Evolutionary conservation across 2,888 invertebrate genomes (phyloP), one percentile per base, ranked within the genome.

Genomic region (Pseudeuparius sepicola): DNA sequence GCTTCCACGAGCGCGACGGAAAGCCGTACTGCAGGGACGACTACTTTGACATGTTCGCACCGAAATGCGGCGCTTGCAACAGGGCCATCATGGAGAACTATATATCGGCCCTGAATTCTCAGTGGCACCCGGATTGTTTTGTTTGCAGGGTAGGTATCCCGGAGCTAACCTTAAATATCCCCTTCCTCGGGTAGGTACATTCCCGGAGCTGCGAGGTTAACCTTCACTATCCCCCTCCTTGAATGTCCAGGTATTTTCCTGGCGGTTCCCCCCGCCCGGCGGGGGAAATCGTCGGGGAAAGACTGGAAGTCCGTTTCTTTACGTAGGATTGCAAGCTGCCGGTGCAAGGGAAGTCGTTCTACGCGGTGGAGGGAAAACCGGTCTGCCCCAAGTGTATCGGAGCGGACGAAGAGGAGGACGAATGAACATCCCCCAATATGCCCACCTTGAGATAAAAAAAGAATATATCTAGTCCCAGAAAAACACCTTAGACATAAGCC

Each of bases 111-210:
- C 73, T 97, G 48, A 92, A 90, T 66, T 83, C 87, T 46, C 94
- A 97, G 64, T 97, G 97, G 96, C 97, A 97, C 66, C 84, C 96
- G 6, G 89, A 94, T 59, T 97, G 97, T 67, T 97, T 97, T 70
- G 92, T 94, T 47, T 97, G 97, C 75, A 81, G 92, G 83, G 96
- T 97, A 75, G 73, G 87, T 67, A 49, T 47, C 15, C 4, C 13
- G 33, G 24, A 36, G n/a, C n/a, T n/a, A n/a, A n/a, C n/a, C n/a
- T n/a, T n/a, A n/a, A n/a, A n/a, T n/a, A n/a, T n/a, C n/a, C n/a
- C n/a, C n/a, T n/a, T n/a, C n/a, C n/a, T n/a, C n/a, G n/a, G n/a
- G n/a, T n/a, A n/a, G n/a, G n/a, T n/a, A n/a, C n/a, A n/a, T n/a
- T n/a, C n/a, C n/a, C n/a, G n/a, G n/a, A n/a, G n/a, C n/a, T n/a